Conservation (phyloP, 1,140 invertebrate species). For the Zelostemma sp. region DNA sequence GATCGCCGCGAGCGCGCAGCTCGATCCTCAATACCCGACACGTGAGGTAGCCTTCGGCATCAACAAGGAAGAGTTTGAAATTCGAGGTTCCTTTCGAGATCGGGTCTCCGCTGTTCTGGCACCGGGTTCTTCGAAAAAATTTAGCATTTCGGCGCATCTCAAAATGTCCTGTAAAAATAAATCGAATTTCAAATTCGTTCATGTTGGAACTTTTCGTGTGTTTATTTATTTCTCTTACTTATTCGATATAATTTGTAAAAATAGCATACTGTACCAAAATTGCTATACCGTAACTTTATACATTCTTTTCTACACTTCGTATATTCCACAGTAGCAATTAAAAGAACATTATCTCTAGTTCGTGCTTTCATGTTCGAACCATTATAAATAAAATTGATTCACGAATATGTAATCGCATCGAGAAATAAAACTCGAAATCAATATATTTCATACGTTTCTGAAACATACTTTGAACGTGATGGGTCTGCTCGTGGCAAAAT, state of each 20-base stretch:
- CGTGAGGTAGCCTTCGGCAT: constrained; percentile 60
- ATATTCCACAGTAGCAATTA: constrained; percentile 57
- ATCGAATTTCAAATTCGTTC: neutral
- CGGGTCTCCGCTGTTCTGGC: constrained; percentile 19
- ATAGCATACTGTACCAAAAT: constrained; percentile 67
- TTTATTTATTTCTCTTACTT: constrained; percentile 60
- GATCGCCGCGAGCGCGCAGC: constrained; percentile 53
- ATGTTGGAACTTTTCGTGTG: constrained; percentile 41
- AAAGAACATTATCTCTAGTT: constrained; percentile 49
- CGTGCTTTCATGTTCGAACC: constrained; percentile 26
- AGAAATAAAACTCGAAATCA: too few species aligned
- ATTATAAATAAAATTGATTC: constrained; percentile 39
- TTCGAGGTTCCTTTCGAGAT: constrained; percentile 54
- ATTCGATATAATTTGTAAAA: constrained; percentile 66
- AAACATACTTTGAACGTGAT: too few species aligned
- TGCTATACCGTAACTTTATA: constrained; percentile 61
- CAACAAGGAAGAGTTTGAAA: constrained; percentile 63
- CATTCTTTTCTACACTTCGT: constrained; percentile 56
- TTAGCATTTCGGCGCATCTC: too few species aligned
- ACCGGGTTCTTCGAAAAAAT: too few species aligned
- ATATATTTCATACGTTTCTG: too few species aligned
- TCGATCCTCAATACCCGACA: constrained; percentile 58
- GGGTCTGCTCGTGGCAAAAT: too few species aligned
- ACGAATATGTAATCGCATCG: too few species aligned
- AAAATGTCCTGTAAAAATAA: constrained; percentile 5